These are phyloP conservation scores for Mola mola DNA, from an alignment of 2,113 vertebrate genomes.

Conservation along the genomic window DNA sequence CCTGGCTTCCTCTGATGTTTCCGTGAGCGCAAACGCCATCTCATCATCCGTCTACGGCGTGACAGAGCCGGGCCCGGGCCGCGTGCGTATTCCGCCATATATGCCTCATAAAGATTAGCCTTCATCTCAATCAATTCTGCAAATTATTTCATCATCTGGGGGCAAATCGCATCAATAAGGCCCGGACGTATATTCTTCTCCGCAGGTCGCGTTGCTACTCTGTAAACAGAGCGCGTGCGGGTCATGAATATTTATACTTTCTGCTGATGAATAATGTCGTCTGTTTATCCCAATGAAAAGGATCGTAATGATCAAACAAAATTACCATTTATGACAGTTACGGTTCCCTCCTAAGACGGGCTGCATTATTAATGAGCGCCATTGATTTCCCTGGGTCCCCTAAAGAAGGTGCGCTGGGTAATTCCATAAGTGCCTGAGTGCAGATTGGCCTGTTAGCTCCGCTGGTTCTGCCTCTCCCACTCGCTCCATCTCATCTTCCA, in stretches of 20 bases:
- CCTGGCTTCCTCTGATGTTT: conserved; percentile 18
- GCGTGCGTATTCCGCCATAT: conserved; percentile 44
- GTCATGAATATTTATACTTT: conserved; percentile 73
- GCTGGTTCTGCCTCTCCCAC: conserved; percentile 29
- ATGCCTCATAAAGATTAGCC: conserved; percentile 58
- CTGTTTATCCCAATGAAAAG: conserved; percentile 77
- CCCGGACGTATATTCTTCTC: conserved; percentile 46
- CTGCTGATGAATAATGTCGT: conserved; percentile 73
- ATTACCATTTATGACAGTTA: conserved; percentile 79
- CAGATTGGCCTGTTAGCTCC: conserved; percentile 57
- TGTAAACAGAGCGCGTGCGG: conserved; percentile 34
- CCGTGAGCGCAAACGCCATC: conserved; percentile 17
- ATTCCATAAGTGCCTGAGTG: conserved; percentile 74
- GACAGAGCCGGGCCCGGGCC: conserved; percentile 2
- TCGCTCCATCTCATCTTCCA: conserved; percentile 62
- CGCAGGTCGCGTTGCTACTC: conserved; percentile 47
- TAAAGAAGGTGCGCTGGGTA: conserved; percentile 62
- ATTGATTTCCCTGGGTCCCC: conserved; percentile 61
- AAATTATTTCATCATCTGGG: conserved; percentile 73
- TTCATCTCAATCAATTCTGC: conserved; percentile 69
- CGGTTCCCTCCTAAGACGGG: conserved; percentile 59
- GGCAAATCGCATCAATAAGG: conserved; percentile 53
- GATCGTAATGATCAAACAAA: conserved; percentile 77
- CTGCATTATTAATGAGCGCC: conserved; percentile 75
- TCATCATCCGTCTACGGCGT: no score